Evolutionary conservation across 2,888 invertebrate species (phyloP), one percentile per base, ranked within the genome.

Genomic region (Mamestra brassicae): DNA sequence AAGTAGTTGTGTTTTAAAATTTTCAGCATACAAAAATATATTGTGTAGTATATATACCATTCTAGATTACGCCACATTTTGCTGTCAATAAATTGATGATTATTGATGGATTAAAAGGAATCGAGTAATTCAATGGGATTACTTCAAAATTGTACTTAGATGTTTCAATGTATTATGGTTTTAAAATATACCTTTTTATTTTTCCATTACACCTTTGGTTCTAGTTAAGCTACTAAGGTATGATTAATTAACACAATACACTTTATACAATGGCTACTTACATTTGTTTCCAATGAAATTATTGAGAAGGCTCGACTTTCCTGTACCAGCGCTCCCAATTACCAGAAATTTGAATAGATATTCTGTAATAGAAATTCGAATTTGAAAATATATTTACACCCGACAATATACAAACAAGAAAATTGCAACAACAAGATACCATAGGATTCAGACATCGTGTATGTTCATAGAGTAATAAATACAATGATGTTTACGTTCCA

Each of bases 281-380:
- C 98, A 98, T 97, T 98, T 98, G 89, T 97, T 98, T 93, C 98
- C 98, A 89, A 98, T 98, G 90, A 98, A 98, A 93, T 98, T 98
- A 93, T 98, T 98, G 58, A 98, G 96, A 55, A 98, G 97, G 90
- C 98, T 98, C 68, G 98, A 98, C 94, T 98, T 98, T 82, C 98
- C 98, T 84, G 98, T 97, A 66, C 98, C 98, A 85, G 98, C 98
- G 96, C 98, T 98, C 80, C 98, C 98, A 92, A 98, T 98, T 50
- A 98, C 98, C 85, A 98, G 95, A 93, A 98, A 98, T 96, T 98
- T 98, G 94, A 98, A 98, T 82, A 98, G 96, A 91, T 98, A 98
- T 97, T 98, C 98, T 98, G 95, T 72, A 97, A 97, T 66, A 7
- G 67, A 69, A 77, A 74, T 34, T 13, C 1, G 6, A 8, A 61